Evolutionary conservation across 2,888 invertebrate genomes (phyloP), one percentile per base, ranked within the genome.

Genomic region (Labia minor): DNA sequence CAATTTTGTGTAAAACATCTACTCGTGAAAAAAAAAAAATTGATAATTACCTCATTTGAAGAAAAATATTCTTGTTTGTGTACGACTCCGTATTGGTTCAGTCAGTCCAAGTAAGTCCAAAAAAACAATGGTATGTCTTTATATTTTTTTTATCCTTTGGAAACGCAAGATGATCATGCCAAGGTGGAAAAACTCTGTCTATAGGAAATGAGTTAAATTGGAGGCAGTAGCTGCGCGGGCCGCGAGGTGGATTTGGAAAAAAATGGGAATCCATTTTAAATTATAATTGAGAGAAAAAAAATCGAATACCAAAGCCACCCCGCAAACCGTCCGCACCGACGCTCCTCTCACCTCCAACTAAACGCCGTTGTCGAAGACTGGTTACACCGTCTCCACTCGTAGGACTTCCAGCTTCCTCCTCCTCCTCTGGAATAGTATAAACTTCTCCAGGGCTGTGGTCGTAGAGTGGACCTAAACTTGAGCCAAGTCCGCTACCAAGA

Each of bases 401-500:
- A 21, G 80, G 79, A 69, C 78, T 78, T 66, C 76, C 75, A 61
- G 77, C 75, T 72, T 80, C 80, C 70, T 80, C 79, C 71, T 79
- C 80, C 72, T 79, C 80, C 72, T 80, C 80, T 10, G 77, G 79
- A 68, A 80, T 80, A 66, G 80, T 80, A 74, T 80, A 80, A 26
- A 80, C 80, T 72, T 80, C 80, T 33, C 79, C 78, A n/a, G 78
- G 77, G 70, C 75, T 77, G 72, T 77, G 77, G 67, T 77, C 77
- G 71, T 76, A 77, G 72, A 75, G 75, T 65, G 70, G 70, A 62
- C 69, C 26, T 37, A 67, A 37, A 33, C 21, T 64, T 37, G 49
- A 33, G 6, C 49, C 18, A 16, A 49, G 19, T 21, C 65, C 65
- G 18, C 21, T 26, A n/a, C 65, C 49, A 16, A 19, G n/a, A 37